Conservation (phyloP, 2,797 vertebrate genomes). For the Carcharodon carcharias region DNA sequence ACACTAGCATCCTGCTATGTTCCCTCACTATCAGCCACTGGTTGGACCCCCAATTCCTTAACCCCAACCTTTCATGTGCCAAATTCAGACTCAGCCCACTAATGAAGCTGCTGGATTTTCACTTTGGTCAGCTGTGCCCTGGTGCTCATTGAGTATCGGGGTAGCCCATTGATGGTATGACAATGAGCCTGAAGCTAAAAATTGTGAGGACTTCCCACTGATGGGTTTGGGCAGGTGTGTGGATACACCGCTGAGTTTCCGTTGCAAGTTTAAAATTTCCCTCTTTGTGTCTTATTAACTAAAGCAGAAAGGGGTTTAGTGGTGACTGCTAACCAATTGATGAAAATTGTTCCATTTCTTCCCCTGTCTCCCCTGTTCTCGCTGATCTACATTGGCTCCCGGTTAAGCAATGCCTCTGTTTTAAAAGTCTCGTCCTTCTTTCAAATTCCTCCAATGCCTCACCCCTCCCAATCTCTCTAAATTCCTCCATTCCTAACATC, state of each 20-base stretch:
- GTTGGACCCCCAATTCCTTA: rapidly evolving
- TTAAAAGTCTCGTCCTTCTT: too few species aligned
- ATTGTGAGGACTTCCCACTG: background rate
- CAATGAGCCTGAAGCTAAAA: background rate
- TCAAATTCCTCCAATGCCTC: too few species aligned
- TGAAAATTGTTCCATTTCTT: too few species aligned
- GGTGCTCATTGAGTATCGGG: background rate
- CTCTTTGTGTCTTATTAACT: background rate
- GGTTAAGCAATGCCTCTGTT: too few species aligned
- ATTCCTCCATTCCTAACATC: too few species aligned
- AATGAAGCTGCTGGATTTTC: background rate
- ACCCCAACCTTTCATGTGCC: background rate
- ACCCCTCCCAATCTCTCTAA: too few species aligned
- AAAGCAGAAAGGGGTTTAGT: too few species aligned
- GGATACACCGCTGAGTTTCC: background rate
- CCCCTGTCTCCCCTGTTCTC: too few species aligned
- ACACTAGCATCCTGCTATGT: background rate
- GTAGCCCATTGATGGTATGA: background rate
- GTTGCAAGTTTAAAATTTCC: background rate
- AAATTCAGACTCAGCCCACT: background rate
- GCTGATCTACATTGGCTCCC: too few species aligned
- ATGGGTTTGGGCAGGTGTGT: background rate
- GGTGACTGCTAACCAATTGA: too few species aligned
- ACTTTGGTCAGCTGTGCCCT: background rate
- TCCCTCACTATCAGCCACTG: background rate